phyloP scores from a whole-genome alignment of 2,797 vertebrate genomes.

The Darevskia nairensis region DNA sequence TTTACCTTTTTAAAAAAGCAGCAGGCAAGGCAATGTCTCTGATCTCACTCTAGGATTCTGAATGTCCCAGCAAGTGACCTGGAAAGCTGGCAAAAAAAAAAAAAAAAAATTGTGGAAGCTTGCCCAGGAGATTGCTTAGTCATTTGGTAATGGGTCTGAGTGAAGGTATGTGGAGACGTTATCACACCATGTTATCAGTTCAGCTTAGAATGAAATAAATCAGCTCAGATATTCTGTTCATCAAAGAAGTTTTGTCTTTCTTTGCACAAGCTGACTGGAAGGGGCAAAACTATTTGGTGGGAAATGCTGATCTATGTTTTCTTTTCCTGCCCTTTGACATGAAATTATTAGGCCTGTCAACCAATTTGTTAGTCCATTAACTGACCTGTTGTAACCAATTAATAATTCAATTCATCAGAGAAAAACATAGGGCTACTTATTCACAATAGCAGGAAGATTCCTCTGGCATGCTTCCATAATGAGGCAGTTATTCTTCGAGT shows the following conservation, averaged over 20 bases:
- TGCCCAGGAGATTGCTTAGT: neutral
- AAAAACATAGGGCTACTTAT: neutral
- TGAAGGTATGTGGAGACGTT: constrained; percentile 56
- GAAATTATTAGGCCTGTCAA: neutral
- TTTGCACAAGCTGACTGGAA: neutral
- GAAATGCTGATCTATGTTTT: neutral
- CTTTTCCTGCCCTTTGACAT: neutral
- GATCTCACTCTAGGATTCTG: neutral
- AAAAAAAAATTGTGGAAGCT: neutral
- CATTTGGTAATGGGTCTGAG: neutral
- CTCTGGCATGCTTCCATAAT: neutral
- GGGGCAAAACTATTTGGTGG: neutral
- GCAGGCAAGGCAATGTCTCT: neutral
- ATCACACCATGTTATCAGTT: constrained; percentile 66
- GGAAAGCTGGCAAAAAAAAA: neutral
- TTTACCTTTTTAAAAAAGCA: neutral
- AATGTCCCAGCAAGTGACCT: neutral
- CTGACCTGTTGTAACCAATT: neutral
- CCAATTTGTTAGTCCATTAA: constrained; percentile 16
- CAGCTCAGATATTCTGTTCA: constrained; percentile 39
- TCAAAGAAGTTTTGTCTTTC: neutral
- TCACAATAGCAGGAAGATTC: neutral
- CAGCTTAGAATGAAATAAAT: constrained; percentile 54
- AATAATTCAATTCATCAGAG: constrained; percentile 4
- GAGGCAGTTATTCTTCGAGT: neutral